Evolutionary conservation across 2,113 vertebrate species (phyloP).

Genomic region (Cranoglanis bouderius): DNA sequence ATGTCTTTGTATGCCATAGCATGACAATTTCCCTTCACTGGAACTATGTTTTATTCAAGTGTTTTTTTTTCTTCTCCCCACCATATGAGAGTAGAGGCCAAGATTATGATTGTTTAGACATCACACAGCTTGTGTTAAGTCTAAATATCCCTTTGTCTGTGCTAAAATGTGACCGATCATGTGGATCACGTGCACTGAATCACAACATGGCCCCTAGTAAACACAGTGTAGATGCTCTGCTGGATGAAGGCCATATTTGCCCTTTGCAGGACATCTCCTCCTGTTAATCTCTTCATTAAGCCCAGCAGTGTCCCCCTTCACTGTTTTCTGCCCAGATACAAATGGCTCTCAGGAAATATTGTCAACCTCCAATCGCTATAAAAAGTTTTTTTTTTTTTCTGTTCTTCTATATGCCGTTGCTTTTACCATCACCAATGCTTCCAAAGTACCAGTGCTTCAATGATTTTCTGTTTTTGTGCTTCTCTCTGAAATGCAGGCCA

Average conservation of each 20-base stretch:
- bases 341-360: conserved; percentile 52
- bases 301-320: conserved; percentile 61
- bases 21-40: not conserved
- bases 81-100: not conserved
- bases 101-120: not conserved
- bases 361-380: not conserved
- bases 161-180: not conserved
- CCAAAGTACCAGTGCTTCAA: conserved; percentile 69
- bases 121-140: not conserved
- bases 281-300: conserved; percentile 75
- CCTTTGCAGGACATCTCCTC: conserved; percentile 68
- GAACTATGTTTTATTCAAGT: not conserved
- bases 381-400: conserved; percentile 42
- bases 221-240: conserved; percentile 54
- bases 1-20: not conserved
- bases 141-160: not conserved
- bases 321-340: conserved; percentile 71
- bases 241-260: conserved; percentile 61
- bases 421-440: conserved; percentile 68
- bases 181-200: conserved; percentile 34
- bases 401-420: conserved; percentile 64
- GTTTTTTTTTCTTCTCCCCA: not conserved
- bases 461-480: conserved; percentile 72
- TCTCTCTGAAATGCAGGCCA: conserved; percentile 66
- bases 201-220: conserved; percentile 43